Base-by-base conservation (phyloP, 2,888 invertebrate genomes). In the Halictus ligatus region DNA sequence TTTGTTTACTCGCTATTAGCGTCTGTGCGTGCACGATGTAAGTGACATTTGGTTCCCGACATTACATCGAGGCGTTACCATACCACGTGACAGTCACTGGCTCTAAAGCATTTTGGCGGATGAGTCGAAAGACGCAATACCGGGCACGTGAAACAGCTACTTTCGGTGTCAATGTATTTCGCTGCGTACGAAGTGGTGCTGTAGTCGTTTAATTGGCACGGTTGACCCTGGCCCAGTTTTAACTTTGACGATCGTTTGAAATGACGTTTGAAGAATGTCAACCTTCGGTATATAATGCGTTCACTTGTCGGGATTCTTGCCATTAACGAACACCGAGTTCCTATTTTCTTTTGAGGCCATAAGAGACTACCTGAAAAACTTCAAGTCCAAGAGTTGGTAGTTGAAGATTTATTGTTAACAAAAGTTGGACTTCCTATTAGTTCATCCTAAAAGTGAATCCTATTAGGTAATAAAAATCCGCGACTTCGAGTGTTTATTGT, bases 201-300 rank as follows among this genome's bases (percentile, higher is more conserved):
- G 35, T 67, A 67, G 67, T n/a, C 13, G 35, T 35, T 15, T 67
- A 67, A 67, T 67, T 67, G 67, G 67, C 67, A 67, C 35, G 35
- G 67, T 21, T 35, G 18, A 35, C 35, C 35, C 35, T 67, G 67
- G 67, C 35, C 67, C 67, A 29, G 67, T 67, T 67, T 67, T 35
- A 67, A 35, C 67, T 67, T 10, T 67, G 71, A 43, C 43, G 71
- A 43, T 6, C 71, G 40, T n/a, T 40, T 21, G 43, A 43, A 29
- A 8, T 13, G 21, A 35, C 43, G 43, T 71, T 43, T 21, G 13
- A 71, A 54, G 7, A 67, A 67, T 67, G 35, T 10, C 35, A 67
- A 21, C 21, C 67, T 67, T 67, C 67, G 29, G 21, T 4, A 18
- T 35, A 18, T 35, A 35, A 67, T 29, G 35, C 29, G 18, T 35